Evolutionary conservation across 2,113 vertebrate species (phyloP).

Genomic region (Damaliscus lunatus): DNA sequence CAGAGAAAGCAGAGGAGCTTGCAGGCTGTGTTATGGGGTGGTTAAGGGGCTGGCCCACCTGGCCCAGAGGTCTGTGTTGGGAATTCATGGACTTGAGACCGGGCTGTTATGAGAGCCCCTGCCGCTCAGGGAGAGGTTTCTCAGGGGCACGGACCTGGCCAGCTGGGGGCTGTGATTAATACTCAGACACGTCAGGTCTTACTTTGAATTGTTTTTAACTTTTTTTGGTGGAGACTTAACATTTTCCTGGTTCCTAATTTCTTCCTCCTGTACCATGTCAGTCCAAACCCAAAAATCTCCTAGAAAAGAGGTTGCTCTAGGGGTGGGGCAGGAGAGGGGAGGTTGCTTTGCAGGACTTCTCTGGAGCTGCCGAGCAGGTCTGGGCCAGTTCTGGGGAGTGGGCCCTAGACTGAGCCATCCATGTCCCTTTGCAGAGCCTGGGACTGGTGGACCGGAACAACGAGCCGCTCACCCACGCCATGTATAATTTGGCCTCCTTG

Average conservation of each 20-base stretch:
- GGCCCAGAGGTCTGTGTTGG: background rate
- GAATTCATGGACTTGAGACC: background rate
- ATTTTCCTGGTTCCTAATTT: background rate
- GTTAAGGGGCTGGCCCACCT: background rate
- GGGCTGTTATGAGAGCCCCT: background rate
- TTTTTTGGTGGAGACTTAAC: background rate
- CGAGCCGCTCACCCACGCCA: slow-evolving; percentile 91
- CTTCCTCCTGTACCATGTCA: background rate
- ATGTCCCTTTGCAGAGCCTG: slow-evolving; percentile 84
- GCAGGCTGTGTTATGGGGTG: background rate
- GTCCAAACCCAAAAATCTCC: background rate
- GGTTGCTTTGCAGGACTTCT: background rate
- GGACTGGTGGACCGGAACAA: slow-evolving; percentile 91
- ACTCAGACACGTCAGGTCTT: fast-evolving
- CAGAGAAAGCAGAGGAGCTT: too few species aligned
- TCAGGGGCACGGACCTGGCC: fast-evolving
- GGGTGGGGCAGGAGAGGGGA: too few species aligned
- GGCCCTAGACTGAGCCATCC: fast-evolving
- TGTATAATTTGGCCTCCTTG: slow-evolving; percentile 89
- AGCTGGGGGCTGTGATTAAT: background rate
- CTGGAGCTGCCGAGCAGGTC: background rate
- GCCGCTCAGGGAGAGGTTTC: background rate
- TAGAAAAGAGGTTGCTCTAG: background rate
- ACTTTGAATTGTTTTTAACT: background rate
- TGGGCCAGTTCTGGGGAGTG: background rate